These are phyloP conservation scores for Limnephilus lunatus DNA, from an alignment of 2,888 invertebrate genomes.

Conservation along the genomic window DNA sequence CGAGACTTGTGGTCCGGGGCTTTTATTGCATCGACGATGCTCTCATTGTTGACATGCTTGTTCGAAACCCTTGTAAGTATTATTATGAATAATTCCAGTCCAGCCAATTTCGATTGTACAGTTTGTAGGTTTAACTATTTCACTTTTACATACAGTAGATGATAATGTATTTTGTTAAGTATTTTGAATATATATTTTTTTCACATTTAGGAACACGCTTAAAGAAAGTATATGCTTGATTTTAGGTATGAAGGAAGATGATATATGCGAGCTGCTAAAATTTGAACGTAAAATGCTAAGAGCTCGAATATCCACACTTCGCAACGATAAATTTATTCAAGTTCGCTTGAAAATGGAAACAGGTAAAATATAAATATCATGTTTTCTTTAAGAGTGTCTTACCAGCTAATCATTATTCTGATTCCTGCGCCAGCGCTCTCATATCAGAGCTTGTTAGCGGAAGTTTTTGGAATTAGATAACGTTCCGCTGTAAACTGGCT, in stretches of 20 bases:
- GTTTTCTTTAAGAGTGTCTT: no score
- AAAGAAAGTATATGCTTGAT: slow-evolving; percentile 43
- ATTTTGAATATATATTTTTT: neutral
- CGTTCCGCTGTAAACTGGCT: no score
- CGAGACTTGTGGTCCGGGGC: slow-evolving; percentile 92
- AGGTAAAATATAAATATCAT: slow-evolving; percentile 73
- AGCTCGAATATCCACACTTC: slow-evolving; percentile 89
- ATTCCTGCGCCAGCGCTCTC: no score
- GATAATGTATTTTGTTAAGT: neutral
- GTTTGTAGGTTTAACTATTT: neutral
- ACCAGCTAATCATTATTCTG: no score
- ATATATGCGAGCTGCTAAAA: slow-evolving; percentile 92
- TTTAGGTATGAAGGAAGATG: slow-evolving; percentile 91
- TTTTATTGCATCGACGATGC: slow-evolving; percentile 97
- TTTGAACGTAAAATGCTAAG: slow-evolving; percentile 96
- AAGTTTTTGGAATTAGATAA: no score
- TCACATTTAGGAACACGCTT: neutral
- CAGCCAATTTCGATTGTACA: neutral
- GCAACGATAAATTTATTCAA: slow-evolving; percentile 96
- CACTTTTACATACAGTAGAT: neutral
- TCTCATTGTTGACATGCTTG: slow-evolving; percentile 95
- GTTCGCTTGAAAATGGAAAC: slow-evolving; percentile 96
- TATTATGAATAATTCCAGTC: neutral
- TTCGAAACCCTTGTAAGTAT: slow-evolving; percentile 92
- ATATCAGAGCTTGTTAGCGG: no score